These are phyloP conservation scores for Heliconius aoede DNA, from an alignment of 2,888 invertebrate species.

Conservation along the genomic window DNA sequence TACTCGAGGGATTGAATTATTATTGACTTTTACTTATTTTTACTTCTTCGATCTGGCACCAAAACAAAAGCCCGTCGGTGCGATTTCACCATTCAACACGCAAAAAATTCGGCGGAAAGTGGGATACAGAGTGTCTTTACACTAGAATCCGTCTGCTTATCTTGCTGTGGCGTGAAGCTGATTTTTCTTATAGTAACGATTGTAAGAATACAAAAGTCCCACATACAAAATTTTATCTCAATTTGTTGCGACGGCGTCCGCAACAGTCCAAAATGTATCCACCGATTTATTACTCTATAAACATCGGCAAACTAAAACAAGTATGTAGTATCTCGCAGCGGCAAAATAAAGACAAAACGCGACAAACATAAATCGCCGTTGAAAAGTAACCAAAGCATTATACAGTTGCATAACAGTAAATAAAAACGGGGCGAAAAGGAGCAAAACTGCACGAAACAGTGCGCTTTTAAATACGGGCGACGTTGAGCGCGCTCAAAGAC, in stretches of 20 bases:
- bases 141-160: too few species aligned
- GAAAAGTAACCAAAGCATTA: constrained; percentile 82
- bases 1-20: too few species aligned
- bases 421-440: constrained; percentile 78
- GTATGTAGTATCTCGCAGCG: constrained; percentile 71
- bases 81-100: too few species aligned
- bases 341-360: constrained; percentile 80
- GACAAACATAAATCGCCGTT: constrained; percentile 76
- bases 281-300: constrained; percentile 49
- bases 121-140: too few species aligned
- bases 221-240: constrained; percentile 41
- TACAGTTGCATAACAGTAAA: constrained; percentile 83
- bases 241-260: constrained; percentile 36
- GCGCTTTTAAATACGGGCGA: constrained; percentile 83
- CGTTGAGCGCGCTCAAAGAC: constrained; percentile 82
- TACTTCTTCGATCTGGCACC: too few species aligned
- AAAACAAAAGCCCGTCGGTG: too few species aligned
- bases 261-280: constrained; percentile 44
- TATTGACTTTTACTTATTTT: too few species aligned
- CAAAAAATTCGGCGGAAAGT: too few species aligned
- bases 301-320: constrained; percentile 69
- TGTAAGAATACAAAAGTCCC: constrained; percentile 28
- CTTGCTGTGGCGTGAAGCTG: too few species aligned
- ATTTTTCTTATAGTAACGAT: too few species aligned
- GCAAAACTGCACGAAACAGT: constrained; percentile 80